Base-by-base conservation (phyloP, 2,113 vertebrate genomes). In the Erinaceus europaeus region DNA sequence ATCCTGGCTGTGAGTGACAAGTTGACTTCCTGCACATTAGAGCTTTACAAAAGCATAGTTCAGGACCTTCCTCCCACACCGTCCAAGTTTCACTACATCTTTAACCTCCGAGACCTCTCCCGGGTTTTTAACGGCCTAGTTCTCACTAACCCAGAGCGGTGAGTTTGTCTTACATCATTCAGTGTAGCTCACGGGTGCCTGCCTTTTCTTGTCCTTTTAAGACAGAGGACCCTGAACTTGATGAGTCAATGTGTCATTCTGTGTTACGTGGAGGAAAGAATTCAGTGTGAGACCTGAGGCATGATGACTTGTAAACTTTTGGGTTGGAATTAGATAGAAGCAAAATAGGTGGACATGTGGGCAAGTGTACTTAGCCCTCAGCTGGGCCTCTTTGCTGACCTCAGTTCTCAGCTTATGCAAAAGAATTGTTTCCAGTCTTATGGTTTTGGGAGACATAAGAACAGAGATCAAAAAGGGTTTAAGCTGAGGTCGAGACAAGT, bases 1-100 rank as follows among this genome's bases (percentile, higher is more conserved):
- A 86, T 99, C 25, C 53, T 95, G 67, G 96, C 95, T 1, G 94
- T 98, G 40, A 98, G 97, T 75, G 97, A 98, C 91, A 95, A 95
- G 90, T 86, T 99, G 94, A 99, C 98, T 2, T 29, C 21, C n/a
- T 99, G 98, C 95, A 99, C 98, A 0, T 84, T 99, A 94, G 94
- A 97, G 20, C 98, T 99, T 38, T 99, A 99, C 94, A 98, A 97
- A 90, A 93, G 27, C 85, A 98, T 99, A 13, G 93, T 99, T 81
- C 97, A 94, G 93, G 98, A 99, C n/a, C 94, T 99, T 44, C 99
- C 98, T 0, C 98, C 98, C 29, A 99, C 98, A 55, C 99, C 99
- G 4, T 99, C 99, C 4, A 99, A 99, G 95, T 99, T 99, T 92
- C 99, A 99, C 93, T 99, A 99, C 91, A 99, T 99, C 96, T 99